Percentiles rank a stretch among this genome's conserved stretches.
phyloP scores from a whole-genome alignment of 2,113 vertebrate species.

The Gopherus evgoodei region DNA sequence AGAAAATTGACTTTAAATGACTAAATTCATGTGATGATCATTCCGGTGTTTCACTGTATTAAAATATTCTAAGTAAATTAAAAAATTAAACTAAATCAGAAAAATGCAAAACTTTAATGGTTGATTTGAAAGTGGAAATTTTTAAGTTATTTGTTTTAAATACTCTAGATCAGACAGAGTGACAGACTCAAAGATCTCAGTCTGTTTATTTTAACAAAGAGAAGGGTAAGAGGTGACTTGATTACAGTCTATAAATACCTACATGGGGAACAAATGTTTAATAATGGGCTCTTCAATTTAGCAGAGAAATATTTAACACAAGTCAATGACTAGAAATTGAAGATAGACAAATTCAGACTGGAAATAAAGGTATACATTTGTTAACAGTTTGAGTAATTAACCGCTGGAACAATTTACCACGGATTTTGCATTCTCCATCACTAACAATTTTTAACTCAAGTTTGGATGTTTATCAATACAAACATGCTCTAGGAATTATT shows the following conservation, averaged over 20 bases:
- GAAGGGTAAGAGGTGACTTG: no score
- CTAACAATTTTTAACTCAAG: neutral
- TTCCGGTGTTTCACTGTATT: neutral
- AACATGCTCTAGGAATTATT: neutral
- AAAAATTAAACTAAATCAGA: neutral
- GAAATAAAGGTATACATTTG: neutral
- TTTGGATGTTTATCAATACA: neutral
- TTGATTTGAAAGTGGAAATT: neutral
- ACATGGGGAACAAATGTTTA: neutral
- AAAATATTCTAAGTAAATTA: neutral
- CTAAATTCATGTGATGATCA: neutral
- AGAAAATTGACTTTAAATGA: neutral
- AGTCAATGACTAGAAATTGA: neutral
- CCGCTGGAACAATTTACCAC: neutral
- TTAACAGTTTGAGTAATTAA: neutral
- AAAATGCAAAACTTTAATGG: neutral
- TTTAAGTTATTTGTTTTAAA: neutral
- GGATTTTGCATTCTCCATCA: neutral
- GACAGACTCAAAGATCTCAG: neutral
- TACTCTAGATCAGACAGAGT: neutral
- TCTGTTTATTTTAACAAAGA: neutral
- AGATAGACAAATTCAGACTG: neutral
- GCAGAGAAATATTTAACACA: neutral
- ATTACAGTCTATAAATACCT: no score
- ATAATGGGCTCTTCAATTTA: neutral